A percentile compares a stretch with the other conserved stretches of the same genome.
phyloP scores from a whole-genome alignment of 2,113 vertebrate genomes.

The Paracanthobrama guichenoti region DNA sequence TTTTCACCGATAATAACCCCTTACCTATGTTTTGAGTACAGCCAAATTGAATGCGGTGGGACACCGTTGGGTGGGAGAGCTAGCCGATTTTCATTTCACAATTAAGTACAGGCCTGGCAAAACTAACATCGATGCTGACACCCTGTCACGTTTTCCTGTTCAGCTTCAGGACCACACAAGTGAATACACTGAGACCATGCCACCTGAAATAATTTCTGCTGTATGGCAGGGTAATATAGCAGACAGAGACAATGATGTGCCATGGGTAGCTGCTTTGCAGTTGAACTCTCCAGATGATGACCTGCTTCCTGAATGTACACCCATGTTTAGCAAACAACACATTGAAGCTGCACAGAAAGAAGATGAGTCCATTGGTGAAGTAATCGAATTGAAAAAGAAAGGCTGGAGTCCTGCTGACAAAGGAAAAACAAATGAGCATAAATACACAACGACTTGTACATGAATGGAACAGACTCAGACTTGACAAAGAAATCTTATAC shows the following conservation, averaged over 20 bases:
- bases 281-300: too few relatives aligned
- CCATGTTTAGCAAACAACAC: too few relatives aligned
- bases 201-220: conserved; percentile 21
- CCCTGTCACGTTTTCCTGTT: background rate
- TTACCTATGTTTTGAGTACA: background rate
- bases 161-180: background rate
- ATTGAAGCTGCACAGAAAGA: conserved; percentile 11
- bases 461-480: conserved; percentile 29
- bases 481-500: conserved; percentile 31
- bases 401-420: conserved; percentile 6
- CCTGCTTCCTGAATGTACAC: too few relatives aligned
- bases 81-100: background rate
- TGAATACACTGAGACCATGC: background rate
- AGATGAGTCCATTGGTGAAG: background rate
- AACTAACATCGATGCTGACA: background rate
- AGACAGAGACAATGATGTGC: background rate
- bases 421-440: background rate
- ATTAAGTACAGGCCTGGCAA: background rate
- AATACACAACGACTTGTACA: conserved; percentile 8
- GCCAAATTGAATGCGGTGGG: conserved; percentile 6
- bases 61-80: background rate
- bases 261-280: too few relatives aligned
- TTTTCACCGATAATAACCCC: background rate
- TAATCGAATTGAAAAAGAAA: conserved; percentile 9
- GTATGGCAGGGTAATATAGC: conserved; percentile 35